Base-by-base conservation (phyloP, 2,113 vertebrate species). In the Lycocorax pyrrhopterus region DNA sequence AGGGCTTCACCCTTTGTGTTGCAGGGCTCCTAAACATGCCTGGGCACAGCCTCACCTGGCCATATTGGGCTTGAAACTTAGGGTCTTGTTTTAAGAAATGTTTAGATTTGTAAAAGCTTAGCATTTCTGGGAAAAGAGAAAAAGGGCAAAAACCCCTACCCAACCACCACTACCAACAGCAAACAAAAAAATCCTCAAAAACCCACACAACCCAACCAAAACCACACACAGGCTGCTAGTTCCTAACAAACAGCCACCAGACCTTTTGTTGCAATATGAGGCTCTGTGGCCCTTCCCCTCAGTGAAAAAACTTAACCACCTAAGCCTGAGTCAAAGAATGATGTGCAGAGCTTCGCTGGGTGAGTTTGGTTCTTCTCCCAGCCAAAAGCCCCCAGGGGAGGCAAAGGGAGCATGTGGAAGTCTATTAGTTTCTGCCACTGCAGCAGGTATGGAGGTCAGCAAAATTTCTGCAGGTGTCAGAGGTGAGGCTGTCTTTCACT, bases 331-430 rank as follows among this genome's bases (percentile, higher is more conserved):
- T 92, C 55, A 84, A 89, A 49, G 26, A 64, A 75, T 64, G 49
- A 59, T 86, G 81, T 75, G 76, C 82, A 92, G 79, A 94, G 49
- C 63, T 93, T 96, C 73, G 78, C 53, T 67, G 66, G 44, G 52
- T 93, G 72, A 84, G 19, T 95, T 95, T 93, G 93, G 93, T 88
- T 89, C 93, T 92, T 87, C 87, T 92, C 76, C 75, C 79, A 73
- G 43, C 6, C 9, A 21, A 90, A 52, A 81, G 27, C 52, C 83
- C 30, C 47, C 17, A 23, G 7, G 6, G 53, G 55, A 83, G 68
- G 51, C 2, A 3, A 85, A 80, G 64, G 72, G 89, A 95, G 64
- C 1, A 1, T 37, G 25, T 27, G 23, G 27, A 94, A 88, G 7
- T 88, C 32, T 80, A 8, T 77, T 63, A 4, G 21, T 58, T 87